Percentiles rank a stretch among this genome's conserved stretches.
Evolutionary conservation across 1,140 invertebrate genomes (phyloP).

Genomic region (Drosophila simulans): DNA sequence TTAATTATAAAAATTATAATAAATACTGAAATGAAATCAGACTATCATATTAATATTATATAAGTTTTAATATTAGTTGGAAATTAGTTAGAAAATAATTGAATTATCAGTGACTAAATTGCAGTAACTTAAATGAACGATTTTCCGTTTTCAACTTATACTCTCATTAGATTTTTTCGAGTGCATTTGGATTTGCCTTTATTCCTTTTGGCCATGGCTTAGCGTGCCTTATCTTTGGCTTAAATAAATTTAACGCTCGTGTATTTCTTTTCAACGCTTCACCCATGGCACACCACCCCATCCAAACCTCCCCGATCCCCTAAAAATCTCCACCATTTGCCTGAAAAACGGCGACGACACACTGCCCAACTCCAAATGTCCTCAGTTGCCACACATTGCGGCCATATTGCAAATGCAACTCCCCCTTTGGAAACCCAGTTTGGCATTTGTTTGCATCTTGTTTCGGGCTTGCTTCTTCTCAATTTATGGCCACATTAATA

Average conservation of each 20-base stretch:
- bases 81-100: no score
- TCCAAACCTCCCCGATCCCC: neutral
- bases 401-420: slow-evolving; percentile 24
- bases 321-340: slow-evolving; percentile 5
- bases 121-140: no score
- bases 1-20: neutral
- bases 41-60: no score
- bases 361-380: slow-evolving; percentile 81
- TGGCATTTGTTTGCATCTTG: slow-evolving; percentile 59
- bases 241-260: slow-evolving; percentile 83
- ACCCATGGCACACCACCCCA: slow-evolving; percentile 31
- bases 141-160: no score
- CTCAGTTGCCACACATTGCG: slow-evolving; percentile 61
- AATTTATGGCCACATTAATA: slow-evolving; percentile 82
- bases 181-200: slow-evolving; percentile 7
- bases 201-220: slow-evolving; percentile 28
- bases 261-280: slow-evolving; percentile 80
- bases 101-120: no score
- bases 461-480: slow-evolving; percentile 57
- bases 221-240: slow-evolving; percentile 74
- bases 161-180: neutral
- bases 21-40: neutral
- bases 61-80: no score
- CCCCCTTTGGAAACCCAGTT: slow-evolving; percentile 29
- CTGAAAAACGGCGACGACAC: slow-evolving; percentile 59